Conservation (phyloP, 2,888 invertebrate genomes). For the Cepaea hortensis region DNA sequence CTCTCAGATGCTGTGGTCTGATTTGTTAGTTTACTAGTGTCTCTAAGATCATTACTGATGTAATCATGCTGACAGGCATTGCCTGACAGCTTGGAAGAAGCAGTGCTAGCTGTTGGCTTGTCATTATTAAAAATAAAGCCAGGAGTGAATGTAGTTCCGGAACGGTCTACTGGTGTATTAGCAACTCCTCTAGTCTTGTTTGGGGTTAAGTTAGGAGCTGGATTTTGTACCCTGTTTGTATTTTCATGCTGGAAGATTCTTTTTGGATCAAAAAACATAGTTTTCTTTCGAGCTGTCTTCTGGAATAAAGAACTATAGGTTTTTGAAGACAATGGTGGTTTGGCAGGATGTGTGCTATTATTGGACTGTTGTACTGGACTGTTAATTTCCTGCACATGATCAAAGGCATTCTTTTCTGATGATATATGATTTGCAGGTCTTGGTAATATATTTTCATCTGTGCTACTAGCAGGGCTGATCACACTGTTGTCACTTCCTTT, state of each 20-base stretch:
- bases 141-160: neutral
- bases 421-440: constrained; percentile 42
- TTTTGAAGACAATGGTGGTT: constrained; percentile 6
- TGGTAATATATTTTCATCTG: constrained; percentile 62
- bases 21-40: constrained; percentile 51
- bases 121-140: constrained; percentile 69
- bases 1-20: constrained; percentile 46
- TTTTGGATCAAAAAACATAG: constrained; percentile 68
- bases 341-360: neutral
- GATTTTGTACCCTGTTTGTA: constrained; percentile 54
- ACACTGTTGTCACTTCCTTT: constrained; percentile 67
- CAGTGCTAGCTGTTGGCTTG: constrained; percentile 61
- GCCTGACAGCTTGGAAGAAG: constrained; percentile 55
- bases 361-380: constrained; percentile 1
- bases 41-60: constrained; percentile 73
- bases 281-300: constrained; percentile 43
- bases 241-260: constrained; percentile 67
- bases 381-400: neutral
- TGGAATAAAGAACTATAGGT: neutral
- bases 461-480: constrained; percentile 64
- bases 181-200: neutral
- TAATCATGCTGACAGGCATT: constrained; percentile 66
- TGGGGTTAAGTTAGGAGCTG: neutral
- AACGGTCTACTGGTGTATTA: constrained; percentile 30
- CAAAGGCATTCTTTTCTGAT: neutral